These are phyloP conservation scores for Akabosia matsudoensis DNA, from an alignment of 1,140 invertebrate species.

Conservation along the genomic window DNA sequence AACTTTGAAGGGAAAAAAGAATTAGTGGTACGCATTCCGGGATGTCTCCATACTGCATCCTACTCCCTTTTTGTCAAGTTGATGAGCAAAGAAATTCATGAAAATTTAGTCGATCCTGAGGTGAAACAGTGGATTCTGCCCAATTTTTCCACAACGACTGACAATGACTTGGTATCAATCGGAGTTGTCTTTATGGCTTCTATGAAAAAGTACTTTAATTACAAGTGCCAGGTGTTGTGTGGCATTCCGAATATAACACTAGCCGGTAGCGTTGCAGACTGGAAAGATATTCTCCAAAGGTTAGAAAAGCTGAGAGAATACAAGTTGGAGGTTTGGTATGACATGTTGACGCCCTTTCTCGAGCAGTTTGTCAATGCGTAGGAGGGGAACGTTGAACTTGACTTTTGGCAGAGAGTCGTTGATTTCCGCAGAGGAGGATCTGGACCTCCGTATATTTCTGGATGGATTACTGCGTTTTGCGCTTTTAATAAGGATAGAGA, in stretches of 20 bases:
- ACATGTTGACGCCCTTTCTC: conserved; percentile 31
- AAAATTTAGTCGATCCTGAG: neutral
- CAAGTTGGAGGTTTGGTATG: conserved; percentile 14
- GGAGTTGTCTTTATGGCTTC: too few relatives aligned
- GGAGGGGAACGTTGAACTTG: too few relatives aligned
- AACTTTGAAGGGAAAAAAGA: too few relatives aligned
- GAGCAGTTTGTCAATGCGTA: conserved; percentile 32
- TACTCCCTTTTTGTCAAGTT: neutral
- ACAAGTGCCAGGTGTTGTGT: conserved; percentile 28
- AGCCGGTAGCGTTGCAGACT: conserved; percentile 31
- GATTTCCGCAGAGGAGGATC: neutral
- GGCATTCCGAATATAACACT: conserved; percentile 32
- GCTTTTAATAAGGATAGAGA: conserved; percentile 8
- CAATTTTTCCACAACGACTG: conserved; percentile 1
- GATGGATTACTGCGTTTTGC: conserved; percentile 17
- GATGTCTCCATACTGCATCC: neutral
- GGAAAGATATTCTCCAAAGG: conserved; percentile 28
- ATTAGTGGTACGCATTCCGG: neutral
- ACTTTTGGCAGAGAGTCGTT: conserved; percentile 14
- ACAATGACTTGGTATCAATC: neutral
- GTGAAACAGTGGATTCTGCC: neutral
- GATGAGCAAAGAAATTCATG: neutral
- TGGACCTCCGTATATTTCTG: neutral
- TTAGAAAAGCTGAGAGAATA: conserved; percentile 29
- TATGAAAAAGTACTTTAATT: conserved; percentile 31